Evolutionary conservation across 2,888 invertebrate species (phyloP).

Genomic region (Zootermopsis nevadensis): DNA sequence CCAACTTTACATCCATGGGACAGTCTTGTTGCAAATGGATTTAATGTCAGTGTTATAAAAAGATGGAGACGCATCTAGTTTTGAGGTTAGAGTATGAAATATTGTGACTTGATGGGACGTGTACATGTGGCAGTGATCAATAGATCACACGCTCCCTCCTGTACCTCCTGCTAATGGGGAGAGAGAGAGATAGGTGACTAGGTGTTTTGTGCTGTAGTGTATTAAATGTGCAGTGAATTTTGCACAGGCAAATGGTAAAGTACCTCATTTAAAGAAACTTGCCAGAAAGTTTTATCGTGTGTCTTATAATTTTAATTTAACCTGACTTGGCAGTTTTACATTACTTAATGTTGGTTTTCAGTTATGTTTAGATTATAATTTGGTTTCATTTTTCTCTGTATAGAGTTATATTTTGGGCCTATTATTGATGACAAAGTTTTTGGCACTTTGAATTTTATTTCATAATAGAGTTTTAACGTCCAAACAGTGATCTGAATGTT

Average conservation of each 20-base stretch:
- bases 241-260: slow-evolving; percentile 1
- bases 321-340: not conserved
- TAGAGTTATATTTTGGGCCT: not conserved
- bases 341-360: not conserved
- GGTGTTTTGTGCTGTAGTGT: slow-evolving; percentile 14
- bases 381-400: not conserved
- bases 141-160: not conserved
- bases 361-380: not conserved
- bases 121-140: not conserved
- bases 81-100: no score
- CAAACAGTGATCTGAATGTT: not conserved
- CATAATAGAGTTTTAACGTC: not conserved
- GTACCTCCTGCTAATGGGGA: not conserved
- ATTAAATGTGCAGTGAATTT: not conserved
- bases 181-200: slow-evolving; percentile 10
- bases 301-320: not conserved
- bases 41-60: no score
- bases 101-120: not conserved
- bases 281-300: not conserved
- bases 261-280: not conserved
- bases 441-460: not conserved
- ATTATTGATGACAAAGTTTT: not conserved
- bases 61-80: no score
- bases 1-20: no score
- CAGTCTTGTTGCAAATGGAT: no score